These are phyloP conservation scores for Istiophorus platypterus DNA, from an alignment of 2,113 vertebrate genomes.

Conservation along the genomic window DNA sequence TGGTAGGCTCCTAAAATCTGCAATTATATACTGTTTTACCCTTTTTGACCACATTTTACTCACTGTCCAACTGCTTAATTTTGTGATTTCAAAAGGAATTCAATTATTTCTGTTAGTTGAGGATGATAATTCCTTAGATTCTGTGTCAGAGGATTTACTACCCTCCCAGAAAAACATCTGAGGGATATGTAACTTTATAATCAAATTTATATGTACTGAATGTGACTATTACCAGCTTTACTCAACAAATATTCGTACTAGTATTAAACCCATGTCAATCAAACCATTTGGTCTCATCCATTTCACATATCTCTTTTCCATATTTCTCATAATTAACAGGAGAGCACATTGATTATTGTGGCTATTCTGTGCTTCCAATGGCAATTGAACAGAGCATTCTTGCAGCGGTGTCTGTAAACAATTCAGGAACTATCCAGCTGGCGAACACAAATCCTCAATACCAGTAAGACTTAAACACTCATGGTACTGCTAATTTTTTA, in stretches of 20 bases:
- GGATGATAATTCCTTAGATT: background rate
- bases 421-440: conserved; percentile 85
- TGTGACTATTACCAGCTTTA: background rate
- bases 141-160: background rate
- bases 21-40: too few relatives aligned
- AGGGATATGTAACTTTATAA: too few relatives aligned
- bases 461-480: conserved; percentile 83
- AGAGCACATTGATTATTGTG: conserved; percentile 98
- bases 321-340: conserved; percentile 78
- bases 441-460: conserved; percentile 90
- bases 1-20: too few relatives aligned
- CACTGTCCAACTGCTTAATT: too few relatives aligned
- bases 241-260: background rate
- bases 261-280: background rate
- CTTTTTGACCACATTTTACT: too few relatives aligned
- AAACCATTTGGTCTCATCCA: background rate
- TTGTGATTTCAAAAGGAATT: too few relatives aligned
- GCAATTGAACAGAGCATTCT: conserved; percentile 96
- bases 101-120: too few relatives aligned
- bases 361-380: conserved; percentile 98
- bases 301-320: background rate
- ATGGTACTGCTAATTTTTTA: background rate
- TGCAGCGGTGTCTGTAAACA: conserved; percentile 90
- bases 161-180: background rate
- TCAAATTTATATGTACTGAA: background rate